These are phyloP conservation scores for Berghia stephanieae DNA, from an alignment of 1,140 invertebrate genomes.

Conservation along the genomic window DNA sequence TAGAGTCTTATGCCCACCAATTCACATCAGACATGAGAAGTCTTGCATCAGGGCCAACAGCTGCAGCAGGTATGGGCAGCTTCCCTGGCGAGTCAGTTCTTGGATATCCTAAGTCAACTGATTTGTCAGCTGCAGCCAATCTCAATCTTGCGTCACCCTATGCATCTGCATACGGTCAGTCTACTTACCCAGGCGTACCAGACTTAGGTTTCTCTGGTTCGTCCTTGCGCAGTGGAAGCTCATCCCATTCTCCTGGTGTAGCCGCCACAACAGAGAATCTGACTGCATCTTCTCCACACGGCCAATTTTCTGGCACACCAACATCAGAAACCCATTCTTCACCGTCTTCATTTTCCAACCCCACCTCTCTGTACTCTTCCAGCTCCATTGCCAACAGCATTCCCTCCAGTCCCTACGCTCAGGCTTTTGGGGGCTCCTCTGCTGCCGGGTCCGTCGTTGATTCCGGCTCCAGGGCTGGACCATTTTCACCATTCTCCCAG, in stretches of 20 bases:
- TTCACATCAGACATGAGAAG: conserved; percentile 25
- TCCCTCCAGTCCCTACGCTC: conserved; percentile 26
- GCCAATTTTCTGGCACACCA: conserved; percentile 26
- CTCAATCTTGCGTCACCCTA: conserved; percentile 23
- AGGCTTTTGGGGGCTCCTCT: conserved; percentile 24
- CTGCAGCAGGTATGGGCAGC: conserved; percentile 24
- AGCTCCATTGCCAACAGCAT: conserved; percentile 27
- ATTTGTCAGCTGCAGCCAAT: conserved; percentile 27
- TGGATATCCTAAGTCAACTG: conserved; percentile 27
- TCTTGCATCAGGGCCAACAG: conserved; percentile 16
- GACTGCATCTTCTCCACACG: conserved; percentile 28
- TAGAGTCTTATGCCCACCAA: conserved; percentile 18
- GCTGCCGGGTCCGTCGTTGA: too few relatives aligned
- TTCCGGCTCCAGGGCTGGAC: background rate
- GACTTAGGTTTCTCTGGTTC: conserved; percentile 21
- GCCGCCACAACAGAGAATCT: conserved; percentile 27
- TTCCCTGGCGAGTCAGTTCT: conserved; percentile 17
- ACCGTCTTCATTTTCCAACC: background rate
- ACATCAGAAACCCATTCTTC: conserved; percentile 26
- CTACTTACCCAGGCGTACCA: conserved; percentile 25
- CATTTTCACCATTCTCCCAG: conserved; percentile 28
- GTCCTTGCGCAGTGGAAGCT: conserved; percentile 3
- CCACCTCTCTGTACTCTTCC: conserved; percentile 23
- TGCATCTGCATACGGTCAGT: conserved; percentile 23
- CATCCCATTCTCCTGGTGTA: conserved; percentile 22